Base-by-base conservation (phyloP, 2,113 vertebrate species). In the Rhinichthys klamathensis region DNA sequence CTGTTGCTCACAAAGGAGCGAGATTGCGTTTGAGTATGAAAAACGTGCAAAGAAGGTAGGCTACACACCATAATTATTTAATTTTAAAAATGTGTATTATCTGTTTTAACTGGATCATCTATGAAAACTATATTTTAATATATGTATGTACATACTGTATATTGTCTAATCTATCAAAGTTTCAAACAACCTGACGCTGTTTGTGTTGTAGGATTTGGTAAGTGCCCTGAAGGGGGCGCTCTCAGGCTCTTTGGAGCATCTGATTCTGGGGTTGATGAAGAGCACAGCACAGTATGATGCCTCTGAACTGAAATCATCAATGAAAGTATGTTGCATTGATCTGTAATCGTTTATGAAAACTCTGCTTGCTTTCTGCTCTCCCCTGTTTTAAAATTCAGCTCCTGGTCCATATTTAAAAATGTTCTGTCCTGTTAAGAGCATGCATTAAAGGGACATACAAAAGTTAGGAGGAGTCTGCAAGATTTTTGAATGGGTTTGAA, bases 11-110 rank as follows among this genome's bases (percentile, higher is more conserved):
- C 98, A 99, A 92, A 96, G 98, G 67, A 96, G 96, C 88, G 97
- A 99, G 0, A 97, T 99, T 1, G 96, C 97, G 18, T 99, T 99
- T 56, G 95, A 96, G 3, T 99, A 97, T 90, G 97, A 99, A 86
- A 95, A 90, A 87, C 97, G 93, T 84, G 93, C 95, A 79, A 99
- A 99, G 91, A 99, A 98, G 97, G 98, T 99, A 30, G 30, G 1
- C 30, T 30, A 49, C n/a, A 82, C 32, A 70, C 9, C 67, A 70
- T 38, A 70, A 69, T 69, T 21, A 18, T 35, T 35, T 16, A 30
- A 3, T 67, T 30, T 3, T 16, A 32, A 38, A 72, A n/a, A 1
- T 70, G 3, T 72, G 18, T 10, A 12, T 8, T 41, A n/a, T 44
- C 10, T n/a, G 11, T 72, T 25, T 13, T 44, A 13, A 44, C 35